These are phyloP conservation scores for Lutjanus argentimaculatus DNA, from an alignment of 2,797 vertebrate species.

Conservation along the genomic window DNA sequence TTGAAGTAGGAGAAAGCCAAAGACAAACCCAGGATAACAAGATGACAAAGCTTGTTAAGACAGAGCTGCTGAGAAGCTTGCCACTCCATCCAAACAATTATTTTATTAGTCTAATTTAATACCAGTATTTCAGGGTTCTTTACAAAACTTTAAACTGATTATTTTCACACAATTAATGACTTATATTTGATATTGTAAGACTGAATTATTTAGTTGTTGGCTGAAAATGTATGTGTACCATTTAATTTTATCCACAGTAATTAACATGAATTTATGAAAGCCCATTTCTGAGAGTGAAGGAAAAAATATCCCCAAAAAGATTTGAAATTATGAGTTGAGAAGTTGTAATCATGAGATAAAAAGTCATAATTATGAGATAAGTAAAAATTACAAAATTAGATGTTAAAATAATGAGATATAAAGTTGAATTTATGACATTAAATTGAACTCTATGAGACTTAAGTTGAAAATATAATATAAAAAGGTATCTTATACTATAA, in stretches of 20 bases:
- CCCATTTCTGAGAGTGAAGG: too few relatives aligned
- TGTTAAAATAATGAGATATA: too few relatives aligned
- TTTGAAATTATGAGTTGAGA: too few relatives aligned
- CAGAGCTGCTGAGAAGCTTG: conserved; percentile 22
- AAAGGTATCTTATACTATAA: too few relatives aligned
- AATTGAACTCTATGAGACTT: too few relatives aligned
- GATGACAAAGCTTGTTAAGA: conserved; percentile 67
- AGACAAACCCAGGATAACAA: conserved; percentile 76
- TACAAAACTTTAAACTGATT: not conserved
- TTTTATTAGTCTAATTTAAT: conserved; percentile 18
- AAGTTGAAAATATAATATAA: too few relatives aligned
- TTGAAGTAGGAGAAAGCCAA: conserved; percentile 62
- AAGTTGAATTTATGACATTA: too few relatives aligned
- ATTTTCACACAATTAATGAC: not conserved
- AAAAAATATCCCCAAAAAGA: too few relatives aligned
- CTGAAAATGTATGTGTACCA: not conserved
- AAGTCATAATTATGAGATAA: too few relatives aligned
- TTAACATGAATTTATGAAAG: not conserved
- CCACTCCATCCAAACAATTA: conserved; percentile 14
- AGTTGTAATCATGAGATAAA: too few relatives aligned
- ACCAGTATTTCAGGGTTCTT: not conserved
- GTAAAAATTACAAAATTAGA: too few relatives aligned
- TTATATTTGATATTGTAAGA: not conserved
- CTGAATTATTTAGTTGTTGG: not conserved
- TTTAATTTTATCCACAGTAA: not conserved